phyloP scores from a whole-genome alignment of 2,797 vertebrate genomes.

The Prionace glauca region DNA sequence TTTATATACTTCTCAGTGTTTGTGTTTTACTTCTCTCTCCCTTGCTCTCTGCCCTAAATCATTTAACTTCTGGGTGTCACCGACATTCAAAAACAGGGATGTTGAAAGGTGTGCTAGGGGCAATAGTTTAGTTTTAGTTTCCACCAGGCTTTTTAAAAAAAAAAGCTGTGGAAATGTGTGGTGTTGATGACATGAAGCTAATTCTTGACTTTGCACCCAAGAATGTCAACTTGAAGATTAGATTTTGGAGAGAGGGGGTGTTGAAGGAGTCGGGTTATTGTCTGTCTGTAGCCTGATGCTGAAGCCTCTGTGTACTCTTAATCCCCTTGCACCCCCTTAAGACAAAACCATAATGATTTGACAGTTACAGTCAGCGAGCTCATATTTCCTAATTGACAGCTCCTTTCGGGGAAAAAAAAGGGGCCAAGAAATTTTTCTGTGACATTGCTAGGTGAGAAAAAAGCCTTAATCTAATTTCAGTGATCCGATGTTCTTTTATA shows the following conservation, averaged over 20 bases:
- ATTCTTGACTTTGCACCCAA: neutral
- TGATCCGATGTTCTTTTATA: conserved; percentile 6
- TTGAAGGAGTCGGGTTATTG: neutral
- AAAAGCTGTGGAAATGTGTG: neutral
- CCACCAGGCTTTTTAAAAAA: neutral
- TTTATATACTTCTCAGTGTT: neutral
- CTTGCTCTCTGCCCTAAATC: neutral
- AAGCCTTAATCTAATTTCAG: conserved; percentile 13
- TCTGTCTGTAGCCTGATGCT: neutral
- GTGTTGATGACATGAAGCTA: conserved; percentile 8
- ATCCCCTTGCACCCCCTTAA: conserved; percentile 28
- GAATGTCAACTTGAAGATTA: conserved; percentile 32
- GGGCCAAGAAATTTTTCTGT: conserved; percentile 14
- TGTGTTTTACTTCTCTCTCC: neutral
- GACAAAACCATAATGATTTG: conserved; percentile 31
- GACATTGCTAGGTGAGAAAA: conserved; percentile 30
- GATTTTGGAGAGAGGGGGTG: neutral
- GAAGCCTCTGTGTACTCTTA: neutral
- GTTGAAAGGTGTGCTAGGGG: neutral
- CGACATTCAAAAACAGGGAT: neutral
- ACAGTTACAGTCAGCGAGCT: conserved; percentile 23
- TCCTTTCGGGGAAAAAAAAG: neutral
- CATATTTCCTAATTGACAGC: conserved; percentile 30
- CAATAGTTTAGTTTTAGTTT: neutral
- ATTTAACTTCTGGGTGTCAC: neutral